Percentiles rank a stretch among this genome's conserved stretches.
Conservation (phyloP, 1,140 invertebrate genomes). For the Drosophila micromelanica region DNA sequence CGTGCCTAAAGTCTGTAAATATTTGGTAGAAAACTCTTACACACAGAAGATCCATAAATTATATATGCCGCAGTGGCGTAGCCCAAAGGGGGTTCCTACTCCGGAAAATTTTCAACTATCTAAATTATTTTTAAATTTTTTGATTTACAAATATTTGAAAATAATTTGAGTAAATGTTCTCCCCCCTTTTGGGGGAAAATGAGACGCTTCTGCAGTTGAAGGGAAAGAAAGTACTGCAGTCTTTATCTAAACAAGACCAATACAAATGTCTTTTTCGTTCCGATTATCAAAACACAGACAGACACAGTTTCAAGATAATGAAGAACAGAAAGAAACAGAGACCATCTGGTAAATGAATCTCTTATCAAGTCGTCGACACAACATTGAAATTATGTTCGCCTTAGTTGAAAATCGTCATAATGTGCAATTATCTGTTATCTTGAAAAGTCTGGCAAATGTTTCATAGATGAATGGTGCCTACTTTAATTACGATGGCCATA, state of each 20-base stretch:
- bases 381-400: slow-evolving; percentile 48
- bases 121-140: not conserved
- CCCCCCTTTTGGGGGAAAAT: too few species aligned
- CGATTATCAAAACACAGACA: slow-evolving; percentile 42
- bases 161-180: too few species aligned
- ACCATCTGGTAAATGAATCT: slow-evolving; percentile 3
- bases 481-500: slow-evolving; percentile 42
- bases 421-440: slow-evolving; percentile 50
- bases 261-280: slow-evolving; percentile 43
- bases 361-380: slow-evolving; percentile 42
- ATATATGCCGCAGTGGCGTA: slow-evolving; percentile 43
- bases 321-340: slow-evolving; percentile 1
- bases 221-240: slow-evolving; percentile 47
- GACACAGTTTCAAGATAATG: slow-evolving; percentile 27
- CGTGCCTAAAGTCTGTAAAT: slow-evolving; percentile 51
- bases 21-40: slow-evolving; percentile 23
- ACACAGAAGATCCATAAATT: slow-evolving; percentile 42
- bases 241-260: slow-evolving; percentile 43
- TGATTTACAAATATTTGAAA: too few species aligned
- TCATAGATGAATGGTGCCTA: slow-evolving; percentile 50
- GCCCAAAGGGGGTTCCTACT: not conserved
- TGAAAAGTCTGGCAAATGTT: slow-evolving; percentile 36
- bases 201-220: slow-evolving; percentile 8
- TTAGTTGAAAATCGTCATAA: slow-evolving; percentile 38
- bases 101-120: not conserved